phyloP scores from a whole-genome alignment of 2,797 vertebrate species.

The Manis pentadactyla region DNA sequence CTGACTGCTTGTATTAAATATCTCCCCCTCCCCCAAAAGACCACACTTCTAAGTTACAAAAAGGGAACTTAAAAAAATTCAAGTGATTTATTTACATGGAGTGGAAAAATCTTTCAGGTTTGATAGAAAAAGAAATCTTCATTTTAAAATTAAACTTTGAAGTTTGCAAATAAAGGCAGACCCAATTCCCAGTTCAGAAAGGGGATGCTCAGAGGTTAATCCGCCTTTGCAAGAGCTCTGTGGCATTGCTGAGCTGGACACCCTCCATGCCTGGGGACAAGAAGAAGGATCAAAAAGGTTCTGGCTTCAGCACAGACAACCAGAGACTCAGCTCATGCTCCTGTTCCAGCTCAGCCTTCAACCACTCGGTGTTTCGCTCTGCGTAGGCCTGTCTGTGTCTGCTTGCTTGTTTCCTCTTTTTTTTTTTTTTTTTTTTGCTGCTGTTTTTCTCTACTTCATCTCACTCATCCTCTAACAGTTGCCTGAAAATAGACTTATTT shows the following conservation, averaged over 20 bases:
- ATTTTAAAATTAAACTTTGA: constrained; percentile 28
- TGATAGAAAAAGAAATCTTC: constrained; percentile 26
- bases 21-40: not conserved
- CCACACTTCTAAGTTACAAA: not conserved
- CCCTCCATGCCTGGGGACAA: accelerated
- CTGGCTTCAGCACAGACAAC: not conserved
- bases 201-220: not conserved
- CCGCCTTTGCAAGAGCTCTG: not conserved
- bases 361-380: not conserved
- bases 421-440: not conserved
- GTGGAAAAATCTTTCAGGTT: not conserved
- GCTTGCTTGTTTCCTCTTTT: not conserved
- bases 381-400: not conserved
- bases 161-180: constrained; percentile 13
- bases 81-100: not conserved
- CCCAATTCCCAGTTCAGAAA: not conserved
- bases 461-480: not conserved
- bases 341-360: too few relatives aligned
- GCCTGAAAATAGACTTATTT: not conserved
- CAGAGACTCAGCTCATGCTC: too few relatives aligned
- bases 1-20: not conserved
- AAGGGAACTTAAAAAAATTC: not conserved
- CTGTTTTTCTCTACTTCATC: not conserved
- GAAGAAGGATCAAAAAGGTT: not conserved
- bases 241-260: not conserved